These are phyloP conservation scores for Prunella fulvescens DNA, from an alignment of 2,113 vertebrate species.

Conservation along the genomic window DNA sequence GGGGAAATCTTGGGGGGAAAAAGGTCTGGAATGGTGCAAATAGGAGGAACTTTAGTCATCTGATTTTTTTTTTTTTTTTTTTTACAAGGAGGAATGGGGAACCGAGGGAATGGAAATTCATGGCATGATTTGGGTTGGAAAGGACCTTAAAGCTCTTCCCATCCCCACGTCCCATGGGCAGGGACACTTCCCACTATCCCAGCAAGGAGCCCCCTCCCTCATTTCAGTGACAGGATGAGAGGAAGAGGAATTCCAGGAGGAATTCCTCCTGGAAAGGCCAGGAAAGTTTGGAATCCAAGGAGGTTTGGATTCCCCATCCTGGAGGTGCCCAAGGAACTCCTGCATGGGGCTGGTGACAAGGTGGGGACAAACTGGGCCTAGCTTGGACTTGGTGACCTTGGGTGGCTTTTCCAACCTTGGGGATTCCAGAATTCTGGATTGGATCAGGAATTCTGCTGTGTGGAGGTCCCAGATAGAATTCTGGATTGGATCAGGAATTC, in stretches of 20 bases:
- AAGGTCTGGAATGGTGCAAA: accelerated
- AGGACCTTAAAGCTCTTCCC: background rate
- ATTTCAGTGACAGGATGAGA: background rate
- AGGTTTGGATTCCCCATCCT: background rate
- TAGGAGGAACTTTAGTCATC: accelerated
- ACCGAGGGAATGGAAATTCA: background rate
- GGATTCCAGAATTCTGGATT: no score
- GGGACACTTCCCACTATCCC: background rate
- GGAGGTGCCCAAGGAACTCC: background rate
- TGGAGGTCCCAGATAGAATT: no score
- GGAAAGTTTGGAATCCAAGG: accelerated
- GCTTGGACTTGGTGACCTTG: background rate
- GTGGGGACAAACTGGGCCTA: background rate
- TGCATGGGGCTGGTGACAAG: background rate
- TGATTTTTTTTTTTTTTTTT: no score
- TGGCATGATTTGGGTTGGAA: background rate
- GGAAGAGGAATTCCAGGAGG: background rate
- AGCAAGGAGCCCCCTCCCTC: background rate
- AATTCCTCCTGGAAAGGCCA: background rate
- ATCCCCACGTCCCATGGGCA: background rate
- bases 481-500: no score
- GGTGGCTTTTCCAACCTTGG: background rate
- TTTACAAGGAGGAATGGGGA: background rate
- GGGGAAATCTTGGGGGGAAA: background rate
- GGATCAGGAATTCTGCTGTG: no score